Base-by-base conservation (phyloP, 2,888 invertebrate genomes). In the Corbicula japonica region DNA sequence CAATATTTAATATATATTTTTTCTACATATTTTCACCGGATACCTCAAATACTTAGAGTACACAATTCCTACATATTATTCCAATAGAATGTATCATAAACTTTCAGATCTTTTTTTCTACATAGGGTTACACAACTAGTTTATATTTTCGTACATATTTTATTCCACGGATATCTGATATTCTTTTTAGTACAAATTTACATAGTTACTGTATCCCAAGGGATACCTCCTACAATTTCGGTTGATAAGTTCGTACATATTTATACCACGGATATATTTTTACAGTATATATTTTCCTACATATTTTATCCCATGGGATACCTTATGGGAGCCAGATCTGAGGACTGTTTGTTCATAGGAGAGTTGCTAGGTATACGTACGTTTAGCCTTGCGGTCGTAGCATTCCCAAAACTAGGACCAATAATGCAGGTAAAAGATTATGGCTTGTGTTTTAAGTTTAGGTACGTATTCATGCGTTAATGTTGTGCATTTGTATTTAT, bases 281-380 rank as follows among this genome's bases (percentile, higher is more conserved):
- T 87, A 12, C 86, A 93, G 92, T 78, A 90, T 54, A 87, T 98
- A 8, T 94, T 98, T 65, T 97, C 98, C 0, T 98, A 98, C 93
- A 89, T 98, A 0, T 98, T 99, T 91, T 97, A 97, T 89, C 99
- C 99, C 0, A 92, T 99, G 23, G 97, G 97, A 61, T 98, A 96
- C 95, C 92, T 97, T 12, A 97, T 99, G 96, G 99, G 96, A 2
- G 94, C 95, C 0, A 92, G 93, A 18, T 84, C 92, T 46, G 94
- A 95, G 0, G 96, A 97, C 85, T 97, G 97, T 84, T 95, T 96
- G 88, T 92, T 94, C 32, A 97, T 98, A 0, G 98, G 96, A 0
- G 95, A 96, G 48, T 95, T 99, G 6, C 96, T 99, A 41, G 98
- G 98, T 0, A 94, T 98, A 5, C 38, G 76, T 38, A 76, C 76